A percentile compares a stretch with the other conserved stretches of the same genome.
Conservation (phyloP, 2,113 vertebrate species). For the Menidia beryllina region DNA sequence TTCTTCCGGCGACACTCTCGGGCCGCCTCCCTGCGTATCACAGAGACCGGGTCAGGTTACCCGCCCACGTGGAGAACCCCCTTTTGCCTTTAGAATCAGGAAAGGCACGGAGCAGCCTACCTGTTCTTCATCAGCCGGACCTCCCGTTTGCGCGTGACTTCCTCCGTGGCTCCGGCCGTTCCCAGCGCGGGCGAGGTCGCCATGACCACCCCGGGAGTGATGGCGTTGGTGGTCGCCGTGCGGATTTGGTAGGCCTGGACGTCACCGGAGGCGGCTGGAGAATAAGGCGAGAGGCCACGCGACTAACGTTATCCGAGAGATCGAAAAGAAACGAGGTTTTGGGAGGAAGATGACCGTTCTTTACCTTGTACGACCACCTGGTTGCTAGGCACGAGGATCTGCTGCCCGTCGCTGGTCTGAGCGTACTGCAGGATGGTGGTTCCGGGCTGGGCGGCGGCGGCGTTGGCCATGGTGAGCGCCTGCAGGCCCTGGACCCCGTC, state of each 20-base stretch:
- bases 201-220: conserved; percentile 96
- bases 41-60: not conserved
- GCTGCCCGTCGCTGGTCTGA: conserved; percentile 97
- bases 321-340: too few species aligned
- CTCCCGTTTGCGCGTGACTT: conserved; percentile 95
- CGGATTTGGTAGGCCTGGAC: conserved; percentile 99
- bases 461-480: conserved; percentile 95
- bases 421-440: conserved; percentile 98
- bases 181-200: conserved; percentile 92
- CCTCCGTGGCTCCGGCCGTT: conserved; percentile 88
- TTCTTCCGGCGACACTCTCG: conserved; percentile 98
- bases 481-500: conserved; percentile 97
- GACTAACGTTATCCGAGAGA: too few species aligned
- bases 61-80: not conserved
- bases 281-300: too few species aligned
- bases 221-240: conserved; percentile 91
- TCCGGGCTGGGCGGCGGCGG: conserved; percentile 88
- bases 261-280: conserved; percentile 95
- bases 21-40: conserved; percentile 90
- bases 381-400: conserved; percentile 98
- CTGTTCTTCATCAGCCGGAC: conserved; percentile 99
- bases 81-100: not conserved
- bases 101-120: conserved; percentile 60
- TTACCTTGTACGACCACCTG: conserved; percentile 99
- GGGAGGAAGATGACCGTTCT: too few species aligned